phyloP scores from a whole-genome alignment of 2,888 invertebrate genomes.

The Crocallis elinguaria region DNA sequence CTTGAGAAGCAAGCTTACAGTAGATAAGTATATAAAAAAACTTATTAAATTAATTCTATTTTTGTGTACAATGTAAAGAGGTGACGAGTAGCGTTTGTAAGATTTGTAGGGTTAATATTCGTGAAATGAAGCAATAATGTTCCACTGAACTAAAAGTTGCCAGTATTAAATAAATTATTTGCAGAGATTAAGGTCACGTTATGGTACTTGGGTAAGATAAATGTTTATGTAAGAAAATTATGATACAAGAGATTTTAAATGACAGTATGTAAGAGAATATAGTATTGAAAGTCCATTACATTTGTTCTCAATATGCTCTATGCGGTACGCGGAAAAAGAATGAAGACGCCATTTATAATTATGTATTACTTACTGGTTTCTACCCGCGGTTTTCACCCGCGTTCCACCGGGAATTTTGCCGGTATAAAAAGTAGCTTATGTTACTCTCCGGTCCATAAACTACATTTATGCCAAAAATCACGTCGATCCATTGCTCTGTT shows the following conservation, averaged over 20 bases:
- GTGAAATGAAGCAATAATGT: slow-evolving; percentile 75
- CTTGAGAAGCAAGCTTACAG: slow-evolving; percentile 81
- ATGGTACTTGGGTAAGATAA: slow-evolving; percentile 3
- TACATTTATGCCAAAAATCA: no score
- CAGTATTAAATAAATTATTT: slow-evolving; percentile 67
- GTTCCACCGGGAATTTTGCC: no score
- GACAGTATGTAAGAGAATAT: slow-evolving; percentile 5
- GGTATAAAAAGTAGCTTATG: no score
- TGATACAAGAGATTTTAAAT: slow-evolving; percentile 9
- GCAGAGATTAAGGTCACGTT: slow-evolving; percentile 43
- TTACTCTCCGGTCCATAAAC: no score
- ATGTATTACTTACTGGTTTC: no score
- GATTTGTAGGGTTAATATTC: slow-evolving; percentile 43
- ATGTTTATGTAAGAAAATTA: slow-evolving; percentile 15
- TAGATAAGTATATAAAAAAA: slow-evolving; percentile 44
- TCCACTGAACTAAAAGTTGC: slow-evolving; percentile 62
- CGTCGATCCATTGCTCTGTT: no score
- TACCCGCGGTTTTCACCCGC: no score
- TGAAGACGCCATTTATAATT: no score
- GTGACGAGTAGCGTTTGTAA: slow-evolving; percentile 46
- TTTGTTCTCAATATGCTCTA: no score
- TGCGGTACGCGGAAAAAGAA: no score
- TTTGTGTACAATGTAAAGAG: slow-evolving; percentile 70
- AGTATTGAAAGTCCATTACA: background rate
- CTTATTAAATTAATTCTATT: slow-evolving; percentile 64